phyloP scores from a whole-genome alignment of 2,888 invertebrate species.

The Argynnis bischoffii region DNA sequence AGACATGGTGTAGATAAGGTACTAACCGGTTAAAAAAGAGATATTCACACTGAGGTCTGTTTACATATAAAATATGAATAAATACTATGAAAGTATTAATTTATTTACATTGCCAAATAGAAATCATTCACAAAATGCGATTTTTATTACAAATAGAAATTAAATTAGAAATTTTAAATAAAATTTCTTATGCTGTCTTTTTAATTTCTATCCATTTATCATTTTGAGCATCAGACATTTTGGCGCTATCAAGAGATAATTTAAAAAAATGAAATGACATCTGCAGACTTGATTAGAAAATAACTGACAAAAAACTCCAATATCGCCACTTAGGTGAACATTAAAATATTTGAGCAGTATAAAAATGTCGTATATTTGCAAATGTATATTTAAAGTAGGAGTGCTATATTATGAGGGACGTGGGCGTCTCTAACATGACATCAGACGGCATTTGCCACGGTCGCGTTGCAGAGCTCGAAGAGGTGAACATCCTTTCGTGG shows the following conservation, averaged over 20 bases:
- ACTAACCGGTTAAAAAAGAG: too few relatives aligned
- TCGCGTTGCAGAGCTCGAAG: conserved; percentile 44
- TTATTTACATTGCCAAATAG: too few relatives aligned
- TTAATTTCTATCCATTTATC: conserved; percentile 31
- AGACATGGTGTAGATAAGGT: too few relatives aligned
- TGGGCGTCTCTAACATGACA: conserved; percentile 64
- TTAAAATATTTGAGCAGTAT: not conserved
- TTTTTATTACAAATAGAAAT: too few relatives aligned
- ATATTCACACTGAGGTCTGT: too few relatives aligned
- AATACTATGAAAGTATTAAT: too few relatives aligned
- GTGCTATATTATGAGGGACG: conserved; percentile 46
- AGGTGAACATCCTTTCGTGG: conserved; percentile 73
- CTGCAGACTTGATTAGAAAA: conserved; percentile 1
- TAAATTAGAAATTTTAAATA: conserved; percentile 4
- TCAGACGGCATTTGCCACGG: conserved; percentile 57
- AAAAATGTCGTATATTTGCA: not conserved
- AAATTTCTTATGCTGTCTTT: conserved; percentile 23
- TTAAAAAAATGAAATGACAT: conserved; percentile 15
- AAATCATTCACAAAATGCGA: too few relatives aligned
- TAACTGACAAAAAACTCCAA: not conserved
- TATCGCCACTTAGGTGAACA: not conserved
- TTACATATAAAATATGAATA: too few relatives aligned
- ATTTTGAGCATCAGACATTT: conserved; percentile 26
- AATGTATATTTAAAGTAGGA: conserved; percentile 34
- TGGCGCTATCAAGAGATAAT: conserved; percentile 26